Base-by-base conservation (phyloP, 2,113 vertebrate species). In the Zapornia atra region DNA sequence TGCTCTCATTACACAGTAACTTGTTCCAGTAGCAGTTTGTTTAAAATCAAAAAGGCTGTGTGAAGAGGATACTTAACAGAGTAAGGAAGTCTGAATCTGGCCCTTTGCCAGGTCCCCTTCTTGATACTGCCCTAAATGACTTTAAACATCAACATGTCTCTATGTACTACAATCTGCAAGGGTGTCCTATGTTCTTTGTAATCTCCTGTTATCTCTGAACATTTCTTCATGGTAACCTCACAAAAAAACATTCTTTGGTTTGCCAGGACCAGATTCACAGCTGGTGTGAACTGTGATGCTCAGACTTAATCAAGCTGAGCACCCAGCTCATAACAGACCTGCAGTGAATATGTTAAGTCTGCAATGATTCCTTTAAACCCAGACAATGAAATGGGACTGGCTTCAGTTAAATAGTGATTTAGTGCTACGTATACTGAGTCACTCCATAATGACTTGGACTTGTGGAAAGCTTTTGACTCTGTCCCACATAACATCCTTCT, bases 361-460 rank as follows among this genome's bases (percentile, higher is more conserved):
- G 53, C 60, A 94, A 76, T 78, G 78, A 83, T 75, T 80, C 92
- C 44, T 88, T 96, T 94, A 86, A 60, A 90, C 24, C 40, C 82
- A 88, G 42, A 57, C 70, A 68, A 77, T 79, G 84, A 86, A 97
- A 84, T 36, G 40, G 90, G 61, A n/a, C 70, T 83, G 59, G 68
- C 26, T 96, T 96, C 42, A 81, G 56, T 86, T 92, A 92, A 90
- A 91, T 14, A 94, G 90, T 92, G 75, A 79, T 78, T 93, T 88
- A 92, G 61, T 91, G 91, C 70, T 86, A 92, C 76, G 70, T 92
- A 69, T n/a, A 61, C 70, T 90, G 95, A 94, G 93, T 97, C 95
- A 96, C 33, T 81, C 94, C 92, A 38, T 97, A 98, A 97, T 97
- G 71, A 97, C 25, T 25, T 15, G 25, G 25, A 53, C 25, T 53